phyloP scores from a whole-genome alignment of 2,113 vertebrate genomes.

The Taurulus bubalis region DNA sequence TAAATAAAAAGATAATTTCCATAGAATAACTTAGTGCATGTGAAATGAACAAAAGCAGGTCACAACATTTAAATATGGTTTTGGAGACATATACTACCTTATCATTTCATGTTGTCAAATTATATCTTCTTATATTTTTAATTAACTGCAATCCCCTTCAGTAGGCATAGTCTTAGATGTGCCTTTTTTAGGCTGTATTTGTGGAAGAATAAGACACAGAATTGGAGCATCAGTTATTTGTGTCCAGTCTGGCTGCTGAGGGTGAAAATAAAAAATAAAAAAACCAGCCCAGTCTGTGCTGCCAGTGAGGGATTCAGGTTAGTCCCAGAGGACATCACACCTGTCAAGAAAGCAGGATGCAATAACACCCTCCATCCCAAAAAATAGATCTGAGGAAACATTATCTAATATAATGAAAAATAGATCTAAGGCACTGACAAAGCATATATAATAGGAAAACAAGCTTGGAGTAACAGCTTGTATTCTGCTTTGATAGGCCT shows the following conservation, averaged over 20 bases:
- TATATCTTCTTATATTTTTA: background rate
- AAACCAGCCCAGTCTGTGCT: slow-evolving; percentile 48
- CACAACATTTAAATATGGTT: background rate
- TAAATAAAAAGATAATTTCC: background rate
- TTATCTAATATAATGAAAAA: slow-evolving; percentile 78
- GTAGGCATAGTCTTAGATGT: background rate
- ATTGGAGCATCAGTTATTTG: slow-evolving; percentile 62
- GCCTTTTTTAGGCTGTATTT: slow-evolving; percentile 5
- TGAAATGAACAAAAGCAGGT: background rate
- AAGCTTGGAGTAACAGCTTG: slow-evolving; percentile 44
- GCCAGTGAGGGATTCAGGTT: slow-evolving; percentile 75
- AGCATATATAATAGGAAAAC: slow-evolving; percentile 66
- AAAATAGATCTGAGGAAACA: slow-evolving; percentile 72
- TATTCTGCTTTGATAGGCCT: slow-evolving; percentile 67
- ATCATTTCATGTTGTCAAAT: background rate
- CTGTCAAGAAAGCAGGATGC: slow-evolving; percentile 74
- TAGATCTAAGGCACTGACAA: slow-evolving; percentile 73
- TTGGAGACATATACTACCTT: background rate
- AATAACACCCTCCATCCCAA: slow-evolving; percentile 64
- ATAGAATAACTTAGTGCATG: background rate
- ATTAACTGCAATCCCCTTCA: background rate
- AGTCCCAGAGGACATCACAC: slow-evolving; percentile 79
- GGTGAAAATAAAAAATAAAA: slow-evolving; percentile 30
- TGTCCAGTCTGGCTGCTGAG: slow-evolving; percentile 59
- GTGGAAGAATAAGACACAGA: slow-evolving; percentile 27